Evolutionary conservation across 64 coral and sea anemone species (phyloP).

Genomic region (Dendrophyllia cribrosa): DNA sequence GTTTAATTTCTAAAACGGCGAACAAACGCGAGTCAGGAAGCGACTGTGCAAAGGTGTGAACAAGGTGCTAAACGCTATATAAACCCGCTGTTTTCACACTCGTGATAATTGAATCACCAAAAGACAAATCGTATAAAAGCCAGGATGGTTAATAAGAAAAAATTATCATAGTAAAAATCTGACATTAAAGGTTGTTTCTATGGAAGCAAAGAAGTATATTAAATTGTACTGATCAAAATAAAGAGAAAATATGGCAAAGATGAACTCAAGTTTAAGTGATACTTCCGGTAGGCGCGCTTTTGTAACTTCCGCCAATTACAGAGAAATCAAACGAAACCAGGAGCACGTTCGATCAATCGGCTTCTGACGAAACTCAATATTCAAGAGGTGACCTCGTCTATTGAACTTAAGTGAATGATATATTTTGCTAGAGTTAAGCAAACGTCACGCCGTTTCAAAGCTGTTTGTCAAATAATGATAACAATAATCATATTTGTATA

Average conservation of each 20-base stretch:
- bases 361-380: slow-evolving; percentile 11
- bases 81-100: too few relatives aligned
- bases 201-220: background rate
- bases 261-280: too few relatives aligned
- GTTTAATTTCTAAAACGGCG: too few relatives aligned
- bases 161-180: background rate
- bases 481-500: background rate
- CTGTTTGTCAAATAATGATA: slow-evolving; percentile 2
- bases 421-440: background rate
- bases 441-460: background rate
- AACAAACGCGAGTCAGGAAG: too few relatives aligned
- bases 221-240: background rate
- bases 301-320: background rate
- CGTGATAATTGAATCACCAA: too few relatives aligned
- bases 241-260: background rate
- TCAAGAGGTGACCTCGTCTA: background rate
- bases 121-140: too few relatives aligned
- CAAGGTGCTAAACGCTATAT: background rate
- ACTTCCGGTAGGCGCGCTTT: background rate
- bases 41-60: background rate
- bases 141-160: background rate
- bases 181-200: background rate
- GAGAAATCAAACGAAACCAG: background rate
- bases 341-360: too few relatives aligned
- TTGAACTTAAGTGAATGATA: background rate